These are phyloP conservation scores for Drosophila crucigera DNA, from an alignment of 2,888 invertebrate species.

Conservation along the genomic window DNA sequence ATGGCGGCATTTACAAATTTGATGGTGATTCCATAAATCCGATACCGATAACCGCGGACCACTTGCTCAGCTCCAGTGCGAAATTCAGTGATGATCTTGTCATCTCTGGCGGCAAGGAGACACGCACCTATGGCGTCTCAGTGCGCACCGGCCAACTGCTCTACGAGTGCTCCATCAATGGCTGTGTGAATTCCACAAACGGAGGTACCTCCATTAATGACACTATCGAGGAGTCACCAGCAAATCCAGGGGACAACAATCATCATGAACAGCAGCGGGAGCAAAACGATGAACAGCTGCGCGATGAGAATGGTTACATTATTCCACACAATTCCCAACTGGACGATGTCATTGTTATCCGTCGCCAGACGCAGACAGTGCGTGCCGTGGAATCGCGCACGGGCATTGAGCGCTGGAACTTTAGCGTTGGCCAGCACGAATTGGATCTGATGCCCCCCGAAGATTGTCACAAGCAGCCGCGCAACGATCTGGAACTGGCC, in stretches of 20 bases:
- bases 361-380: slow-evolving; percentile 94
- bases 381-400: slow-evolving; percentile 94
- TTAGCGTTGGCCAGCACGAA: slow-evolving; percentile 96
- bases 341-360: slow-evolving; percentile 90
- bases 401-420: slow-evolving; percentile 97
- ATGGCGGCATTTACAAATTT: slow-evolving; percentile 96
- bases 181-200: slow-evolving; percentile 90
- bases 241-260: slow-evolving; percentile 11
- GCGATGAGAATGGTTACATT: slow-evolving; percentile 58
- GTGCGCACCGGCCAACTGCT: slow-evolving; percentile 89
- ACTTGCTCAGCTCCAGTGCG: slow-evolving; percentile 94
- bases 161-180: slow-evolving; percentile 91
- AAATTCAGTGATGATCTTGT: slow-evolving; percentile 94
- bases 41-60: slow-evolving; percentile 94
- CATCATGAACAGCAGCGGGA: slow-evolving; percentile 2
- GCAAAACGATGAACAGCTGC: slow-evolving; percentile 45
- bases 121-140: slow-evolving; percentile 94
- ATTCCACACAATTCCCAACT: slow-evolving; percentile 79
- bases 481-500: slow-evolving; percentile 79
- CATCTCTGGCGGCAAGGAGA: slow-evolving; percentile 95
- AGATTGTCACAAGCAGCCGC: slow-evolving; percentile 86
- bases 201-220: slow-evolving; percentile 71
- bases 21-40: slow-evolving; percentile 95
- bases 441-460: slow-evolving; percentile 87
- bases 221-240: slow-evolving; percentile 39